A percentile compares a stretch with the other conserved stretches of the same genome.
phyloP scores from a whole-genome alignment of 2,888 invertebrate genomes.

The Autographa gamma region DNA sequence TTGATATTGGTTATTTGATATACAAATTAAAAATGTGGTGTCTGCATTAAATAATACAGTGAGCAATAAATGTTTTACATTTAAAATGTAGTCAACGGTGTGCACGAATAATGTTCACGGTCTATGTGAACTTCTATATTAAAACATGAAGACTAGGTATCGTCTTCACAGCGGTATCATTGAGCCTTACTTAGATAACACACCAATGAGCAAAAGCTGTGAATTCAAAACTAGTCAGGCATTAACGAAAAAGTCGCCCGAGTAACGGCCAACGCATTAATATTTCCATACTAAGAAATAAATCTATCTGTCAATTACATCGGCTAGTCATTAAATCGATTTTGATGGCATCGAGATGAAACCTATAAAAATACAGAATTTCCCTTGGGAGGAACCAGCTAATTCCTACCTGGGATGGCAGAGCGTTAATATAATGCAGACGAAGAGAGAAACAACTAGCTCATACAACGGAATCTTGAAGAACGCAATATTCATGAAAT shows the following conservation, averaged over 20 bases:
- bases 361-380: background rate
- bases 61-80: background rate
- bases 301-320: background rate
- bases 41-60: no score
- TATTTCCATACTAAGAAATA: no score
- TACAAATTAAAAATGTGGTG: no score
- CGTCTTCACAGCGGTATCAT: background rate
- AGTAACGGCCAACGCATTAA: background rate
- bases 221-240: background rate
- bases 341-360: background rate
- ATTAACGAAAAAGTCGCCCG: background rate
- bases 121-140: background rate
- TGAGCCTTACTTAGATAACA: background rate
- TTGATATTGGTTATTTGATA: no score
- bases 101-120: background rate
- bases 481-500: no score
- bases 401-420: background rate
- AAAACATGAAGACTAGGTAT: background rate
- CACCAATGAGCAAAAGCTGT: background rate
- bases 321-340: background rate
- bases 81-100: background rate
- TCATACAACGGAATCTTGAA: no score
- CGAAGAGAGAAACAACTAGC: no score
- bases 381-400: background rate
- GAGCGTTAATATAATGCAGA: background rate